A percentile compares a stretch with the other conserved stretches of the same genome.
Conservation (phyloP, 2,797 vertebrate species). For the Gephyroberyx darwinii region DNA sequence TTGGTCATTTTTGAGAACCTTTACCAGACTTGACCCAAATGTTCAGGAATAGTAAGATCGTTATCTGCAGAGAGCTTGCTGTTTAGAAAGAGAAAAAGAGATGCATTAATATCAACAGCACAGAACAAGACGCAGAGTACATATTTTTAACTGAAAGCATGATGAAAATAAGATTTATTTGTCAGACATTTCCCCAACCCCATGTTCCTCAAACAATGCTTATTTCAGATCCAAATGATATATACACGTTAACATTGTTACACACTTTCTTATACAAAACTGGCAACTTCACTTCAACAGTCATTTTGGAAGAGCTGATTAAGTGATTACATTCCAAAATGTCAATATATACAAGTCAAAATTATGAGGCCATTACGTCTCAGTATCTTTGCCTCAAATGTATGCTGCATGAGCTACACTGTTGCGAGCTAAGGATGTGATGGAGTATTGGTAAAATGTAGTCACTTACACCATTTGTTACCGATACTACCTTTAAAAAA, state of each 20-base stretch:
- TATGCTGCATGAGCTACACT: conserved; percentile 38
- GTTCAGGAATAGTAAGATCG: conserved; percentile 79
- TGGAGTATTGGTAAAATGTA: conserved; percentile 70
- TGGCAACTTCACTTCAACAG: conserved; percentile 39
- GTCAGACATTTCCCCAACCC: conserved; percentile 61
- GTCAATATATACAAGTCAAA: conserved; percentile 52
- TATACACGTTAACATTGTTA: conserved; percentile 66
- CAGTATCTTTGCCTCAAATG: conserved; percentile 24
- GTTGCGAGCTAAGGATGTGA: conserved; percentile 55
- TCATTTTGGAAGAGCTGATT: conserved; percentile 23
- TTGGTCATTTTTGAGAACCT: conserved; percentile 66
- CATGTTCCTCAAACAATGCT: conserved; percentile 68
- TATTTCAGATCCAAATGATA: conserved; percentile 61
- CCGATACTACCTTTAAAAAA: conserved; percentile 99
- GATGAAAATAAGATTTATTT: conserved; percentile 82
- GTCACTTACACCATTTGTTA: conserved; percentile 86
- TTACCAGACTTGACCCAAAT: conserved; percentile 85
- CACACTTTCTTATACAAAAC: conserved; percentile 37
- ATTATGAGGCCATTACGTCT: conserved; percentile 28
- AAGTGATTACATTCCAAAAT: conserved; percentile 44
- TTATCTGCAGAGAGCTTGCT: conserved; percentile 83
- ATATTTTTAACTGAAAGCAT: conserved; percentile 69
- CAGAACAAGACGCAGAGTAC: conserved; percentile 65
- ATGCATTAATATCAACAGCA: conserved; percentile 82
- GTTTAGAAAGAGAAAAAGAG: conserved; percentile 84